Base-by-base conservation (phyloP, 2,797 vertebrate genomes). In the Aldrovandia affinis region DNA sequence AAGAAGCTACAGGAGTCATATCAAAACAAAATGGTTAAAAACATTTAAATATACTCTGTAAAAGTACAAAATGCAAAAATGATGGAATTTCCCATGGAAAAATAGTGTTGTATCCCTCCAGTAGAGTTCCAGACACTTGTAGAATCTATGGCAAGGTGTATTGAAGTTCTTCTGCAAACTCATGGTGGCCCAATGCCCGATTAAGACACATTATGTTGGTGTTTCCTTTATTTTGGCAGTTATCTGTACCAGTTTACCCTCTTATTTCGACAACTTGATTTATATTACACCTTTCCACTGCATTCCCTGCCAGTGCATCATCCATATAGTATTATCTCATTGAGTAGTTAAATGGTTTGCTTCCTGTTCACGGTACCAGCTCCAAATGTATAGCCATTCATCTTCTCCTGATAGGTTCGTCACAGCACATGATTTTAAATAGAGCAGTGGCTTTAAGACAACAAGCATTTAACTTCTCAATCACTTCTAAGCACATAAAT, bases 351-450 rank as follows among this genome's bases (percentile, higher is more conserved):
- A 78, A 63, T 78, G 57, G 70, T 20, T 47, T 33, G 61, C 52
- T 79, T 82, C 81, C 84, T 82, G 70, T 70, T 15, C 18, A 75
- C 25, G n/a, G 68, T 84, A 50, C 54, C 80, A 85, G 55, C 47
- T 81, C 25, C 54, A 82, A 63, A 84, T 39, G 52, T 52, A 78
- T 42, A 61, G 33, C 54, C 54, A 50, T 52, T 52, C 36, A 54
- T 77, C 42, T 77, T 25, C 12, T 47, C 33, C 39, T 47, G 8
- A 77, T 39, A 44, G 25, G 39, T 77, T 77, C n/a, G 73, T 77
- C 73, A 44, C 47, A 20, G n/a, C 5, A 77, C 73, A 39, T 39
- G 42, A 1, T 8, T 52, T 54, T 7, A 33, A 33, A 79, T 54
- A 54, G 14, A 79, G 4, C 47, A 30, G 30, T 54, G 5, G 50